These are phyloP conservation scores for Drosophila incognita DNA, from an alignment of 2,888 invertebrate species.

Conservation along the genomic window DNA sequence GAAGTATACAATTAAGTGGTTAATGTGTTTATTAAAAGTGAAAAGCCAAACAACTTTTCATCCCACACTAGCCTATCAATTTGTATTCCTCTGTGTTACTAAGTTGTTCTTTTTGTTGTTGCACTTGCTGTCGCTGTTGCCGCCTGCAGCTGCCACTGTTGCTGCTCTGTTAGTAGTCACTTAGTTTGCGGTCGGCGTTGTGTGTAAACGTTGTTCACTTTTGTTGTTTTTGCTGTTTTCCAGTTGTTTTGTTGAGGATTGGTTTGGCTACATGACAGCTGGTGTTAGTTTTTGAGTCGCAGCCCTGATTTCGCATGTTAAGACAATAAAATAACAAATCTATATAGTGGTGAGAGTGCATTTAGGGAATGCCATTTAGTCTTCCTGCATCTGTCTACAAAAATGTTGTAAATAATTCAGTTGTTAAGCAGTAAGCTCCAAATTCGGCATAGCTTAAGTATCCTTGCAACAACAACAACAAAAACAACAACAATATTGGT, in stretches of 20 bases:
- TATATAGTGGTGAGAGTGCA: not conserved
- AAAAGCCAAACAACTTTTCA: conserved; percentile 65
- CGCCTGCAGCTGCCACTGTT: conserved; percentile 19
- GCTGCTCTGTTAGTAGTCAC: conserved; percentile 46
- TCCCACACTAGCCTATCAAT: conserved; percentile 38
- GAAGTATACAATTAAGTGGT: conserved; percentile 69
- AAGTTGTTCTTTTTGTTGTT: not conserved
- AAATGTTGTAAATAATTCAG: conserved; percentile 32
- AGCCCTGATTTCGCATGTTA: not conserved
- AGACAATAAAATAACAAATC: not conserved
- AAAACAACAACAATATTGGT: conserved; percentile 1
- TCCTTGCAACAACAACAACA: conserved; percentile 21
- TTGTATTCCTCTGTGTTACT: conserved; percentile 16
- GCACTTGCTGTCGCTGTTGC: conserved; percentile 12
- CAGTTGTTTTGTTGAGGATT: conserved; percentile 20
- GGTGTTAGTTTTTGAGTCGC: conserved; percentile 17
- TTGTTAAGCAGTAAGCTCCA: conserved; percentile 36
- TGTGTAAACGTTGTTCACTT: conserved; percentile 59
- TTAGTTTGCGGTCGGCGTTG: conserved; percentile 47
- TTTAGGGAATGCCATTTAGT: too few species aligned
- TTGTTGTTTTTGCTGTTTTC: conserved; percentile 30
- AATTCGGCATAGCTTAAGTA: conserved; percentile 34
- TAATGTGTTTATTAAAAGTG: conserved; percentile 75
- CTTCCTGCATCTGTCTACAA: conserved; percentile 5
- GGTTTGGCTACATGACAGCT: conserved; percentile 15